Conservation (phyloP, 2,797 vertebrate genomes). For the Sebastes kiyomatsui region DNA sequence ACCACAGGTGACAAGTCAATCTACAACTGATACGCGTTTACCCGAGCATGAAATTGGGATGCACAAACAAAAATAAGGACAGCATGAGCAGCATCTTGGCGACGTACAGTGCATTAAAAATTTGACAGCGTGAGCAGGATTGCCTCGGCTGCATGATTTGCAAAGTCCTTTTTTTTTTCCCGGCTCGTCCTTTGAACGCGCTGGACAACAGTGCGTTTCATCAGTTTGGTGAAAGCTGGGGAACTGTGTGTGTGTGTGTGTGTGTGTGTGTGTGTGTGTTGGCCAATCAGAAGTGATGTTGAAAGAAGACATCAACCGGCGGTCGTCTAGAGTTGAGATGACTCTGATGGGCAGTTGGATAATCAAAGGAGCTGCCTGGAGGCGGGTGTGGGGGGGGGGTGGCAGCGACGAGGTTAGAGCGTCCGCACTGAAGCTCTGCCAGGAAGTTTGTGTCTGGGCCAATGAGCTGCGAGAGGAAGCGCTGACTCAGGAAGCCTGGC, state of each 20-base stretch:
- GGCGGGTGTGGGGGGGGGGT: not conserved
- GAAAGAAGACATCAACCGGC: constrained; percentile 57
- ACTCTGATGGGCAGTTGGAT: constrained; percentile 43
- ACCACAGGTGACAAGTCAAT: constrained; percentile 74
- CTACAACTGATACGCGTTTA: constrained; percentile 69
- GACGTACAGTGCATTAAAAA: constrained; percentile 44
- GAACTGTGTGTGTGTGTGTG: not conserved
- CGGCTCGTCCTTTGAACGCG: constrained; percentile 21
- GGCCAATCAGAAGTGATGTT: constrained; percentile 25
- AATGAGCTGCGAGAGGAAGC: constrained; percentile 72
- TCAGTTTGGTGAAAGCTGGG: constrained; percentile 11
- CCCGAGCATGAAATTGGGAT: constrained; percentile 77
- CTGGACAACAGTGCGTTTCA: constrained; percentile 21
- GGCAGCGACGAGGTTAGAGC: constrained; percentile 55
- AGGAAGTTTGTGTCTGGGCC: constrained; percentile 76
- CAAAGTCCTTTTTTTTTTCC: constrained; percentile 6
- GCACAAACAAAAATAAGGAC: constrained; percentile 75
- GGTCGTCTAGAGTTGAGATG: constrained; percentile 47
- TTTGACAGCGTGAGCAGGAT: constrained; percentile 49
- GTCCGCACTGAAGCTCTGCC: constrained; percentile 72
- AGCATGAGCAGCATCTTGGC: constrained; percentile 48
- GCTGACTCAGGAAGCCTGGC: constrained; percentile 81
- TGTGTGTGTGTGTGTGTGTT: not conserved
- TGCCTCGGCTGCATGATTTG: constrained; percentile 25
- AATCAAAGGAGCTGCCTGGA: constrained; percentile 58